Evolutionary conservation across 2,797 vertebrate species (phyloP), one percentile per base, ranked within the genome.

Genomic region (Lateolabrax maculatus): DNA sequence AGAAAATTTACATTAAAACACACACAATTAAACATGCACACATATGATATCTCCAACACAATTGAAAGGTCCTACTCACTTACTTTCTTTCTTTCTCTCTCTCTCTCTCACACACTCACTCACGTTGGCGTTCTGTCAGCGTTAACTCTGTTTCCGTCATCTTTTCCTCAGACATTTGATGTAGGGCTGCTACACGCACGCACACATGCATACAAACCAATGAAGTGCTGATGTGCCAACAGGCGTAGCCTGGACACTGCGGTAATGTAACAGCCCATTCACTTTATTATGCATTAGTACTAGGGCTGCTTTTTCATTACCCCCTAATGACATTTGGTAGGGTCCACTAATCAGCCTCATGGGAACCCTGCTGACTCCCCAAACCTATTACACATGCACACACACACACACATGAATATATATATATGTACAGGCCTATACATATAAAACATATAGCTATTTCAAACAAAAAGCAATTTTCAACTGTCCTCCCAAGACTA

Each of bases 321-420:
- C 83, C 78, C 85, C 91, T 90, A 93, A 95, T 94, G 91, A 87
- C 91, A 94, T 93, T 94, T 93, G 89, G 90, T 90, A 84, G 84
- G 88, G 90, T 89, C 89, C 85, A 89, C 90, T 94, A 94, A 94
- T 92, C 91, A 93, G 91, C 80, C 90, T 90, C 85, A 0, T 0
- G 69, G 84, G 91, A 89, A 83, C 85, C 90, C 85, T 68, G 72
- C 79, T 81, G 80, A 84, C 63, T 83, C 78, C 77, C 83, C 9
- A 64, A 79, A 88, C 76, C 63, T 62, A 78, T 70, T 81, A 70
- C 77, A 65, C 71, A 56, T 11, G 29, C 31, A 21, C 29, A 36
- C 61, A 79, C 58, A 55, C 18, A 61, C 27, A 67, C 29, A 6
- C 65, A 73, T 39, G 75, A 43, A 71, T 58, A 62, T 62, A 34